Evolutionary conservation across 2,797 vertebrate genomes (phyloP), one percentile per base, ranked within the genome.

Genomic region (Peromyscus melanophrys): DNA sequence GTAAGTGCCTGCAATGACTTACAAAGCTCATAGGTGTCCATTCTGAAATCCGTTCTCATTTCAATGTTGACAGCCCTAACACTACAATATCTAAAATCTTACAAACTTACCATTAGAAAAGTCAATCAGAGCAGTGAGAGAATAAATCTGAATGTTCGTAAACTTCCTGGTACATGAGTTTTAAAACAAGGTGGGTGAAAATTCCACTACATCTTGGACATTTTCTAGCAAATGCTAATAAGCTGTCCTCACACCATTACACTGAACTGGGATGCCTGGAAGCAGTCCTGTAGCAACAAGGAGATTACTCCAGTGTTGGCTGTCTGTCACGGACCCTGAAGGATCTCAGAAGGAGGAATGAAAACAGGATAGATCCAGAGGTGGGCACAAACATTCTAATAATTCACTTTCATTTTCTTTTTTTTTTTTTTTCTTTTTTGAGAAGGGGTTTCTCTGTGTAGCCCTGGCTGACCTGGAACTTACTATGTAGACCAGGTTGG

Each of bases 1-100:
- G 92, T 80, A 90, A 95, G 43, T 81, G 59, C 46, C 73, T 77
- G 78, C 77, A 87, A 19, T 23, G 90, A 96, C 87, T 83, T 81
- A 63, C 55, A 86, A 80, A 73, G 82, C n/a, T 37, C 57, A 95
- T 37, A 86, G 29, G 91, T 86, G 84, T 91, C 83, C 52, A 95
- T 89, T 87, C 46, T 40, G 86, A 92, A 92, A 94, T 25, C 34
- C 49, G 89, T 90, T 69, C 59, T 65, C 75, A 55, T 46, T 96
- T 73, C 27, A 96, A 90, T 57, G 95, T 85, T 71, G 12, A 90
- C 23, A 93, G 23, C 13, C 13, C 86, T 49, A 27, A 76, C 11
- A 37, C 87, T 43, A 89, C 16, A 81, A 29, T 49, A 93, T n/a
- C 29, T 29, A 77, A 96, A 95, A 86, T 57, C 46, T 77, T 93